Base-by-base conservation (phyloP, 2,797 vertebrate genomes). In the Eupleurogrammus muticus region DNA sequence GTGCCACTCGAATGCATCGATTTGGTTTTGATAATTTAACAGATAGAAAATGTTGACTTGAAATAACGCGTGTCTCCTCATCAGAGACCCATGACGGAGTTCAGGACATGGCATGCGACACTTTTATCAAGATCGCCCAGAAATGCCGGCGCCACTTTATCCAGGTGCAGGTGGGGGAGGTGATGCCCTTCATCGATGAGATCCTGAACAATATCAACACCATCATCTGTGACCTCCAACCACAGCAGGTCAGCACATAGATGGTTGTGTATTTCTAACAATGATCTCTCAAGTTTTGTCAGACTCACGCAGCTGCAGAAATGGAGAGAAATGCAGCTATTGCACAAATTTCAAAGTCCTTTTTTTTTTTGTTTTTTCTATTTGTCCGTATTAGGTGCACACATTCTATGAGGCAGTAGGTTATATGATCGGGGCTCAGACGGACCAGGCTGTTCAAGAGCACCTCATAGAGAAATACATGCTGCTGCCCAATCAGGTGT, bases 151-250 rank as follows among this genome's bases (percentile, higher is more conserved):
- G 98, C 42, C 97, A 99, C 80, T 99, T 99, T 4, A 97, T 99
- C 87, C 98, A 99, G 88, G 98, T 99, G 73, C 98, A 99, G 73
- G 98, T 99, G 85, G 98, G 98, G 67, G 98, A 99, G 89, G 98
- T 99, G 73, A 99, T 99, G 98, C 98, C 98, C 6, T 99, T 99
- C 85, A 99, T 99, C 32, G 98, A 99, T 44, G 98, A 99, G 83
- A 99, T 99, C 87, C 93, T 99, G 81, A 99, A 98, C 91, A 99
- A 99, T 79, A 99, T 99, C 80, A 99, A 99, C 93, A 99, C 98
- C 72, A 99, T 99, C 86, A 99, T 99, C 88, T 99, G 98, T 87
- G 98, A 99, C 92, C 97, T 99, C 70, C 98, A 99, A 52, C 97
- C 98, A 17, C 98, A 99, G 19, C 98, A 99, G 96, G 98, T 99